Conservation (phyloP, 2,797 vertebrate species). For the Spheniscus humboldti region DNA sequence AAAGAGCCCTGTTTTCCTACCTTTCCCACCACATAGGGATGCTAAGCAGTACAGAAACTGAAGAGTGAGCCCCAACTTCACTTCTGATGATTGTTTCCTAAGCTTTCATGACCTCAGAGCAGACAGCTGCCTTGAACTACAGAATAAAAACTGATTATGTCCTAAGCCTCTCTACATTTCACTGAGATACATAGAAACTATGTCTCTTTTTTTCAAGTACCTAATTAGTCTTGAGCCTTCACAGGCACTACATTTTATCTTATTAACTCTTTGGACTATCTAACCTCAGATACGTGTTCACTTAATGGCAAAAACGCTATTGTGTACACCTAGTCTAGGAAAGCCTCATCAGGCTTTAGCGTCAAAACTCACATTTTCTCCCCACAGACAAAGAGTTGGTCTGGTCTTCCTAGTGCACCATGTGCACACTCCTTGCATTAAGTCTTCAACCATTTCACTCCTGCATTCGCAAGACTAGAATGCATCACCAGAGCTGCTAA, state of each 20-base stretch:
- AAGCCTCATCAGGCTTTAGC: background rate
- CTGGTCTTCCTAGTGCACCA: background rate
- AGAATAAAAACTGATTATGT: background rate
- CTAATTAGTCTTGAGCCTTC: background rate
- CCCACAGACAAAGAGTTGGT: background rate
- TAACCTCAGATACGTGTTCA: background rate
- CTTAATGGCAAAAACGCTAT: background rate
- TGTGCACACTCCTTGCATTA: background rate
- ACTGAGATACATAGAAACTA: background rate
- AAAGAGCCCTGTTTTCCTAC: background rate
- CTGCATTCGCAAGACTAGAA: background rate
- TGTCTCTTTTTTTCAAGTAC: background rate
- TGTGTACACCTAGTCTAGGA: background rate
- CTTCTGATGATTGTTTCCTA: background rate
- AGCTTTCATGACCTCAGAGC: background rate
- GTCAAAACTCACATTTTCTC: background rate
- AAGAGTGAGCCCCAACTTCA: background rate
- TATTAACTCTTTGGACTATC: background rate
- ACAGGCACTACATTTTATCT: background rate
- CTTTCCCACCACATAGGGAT: background rate
- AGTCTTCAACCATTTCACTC: background rate
- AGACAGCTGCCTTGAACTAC: background rate
- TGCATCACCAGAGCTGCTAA: background rate
- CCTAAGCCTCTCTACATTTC: background rate
- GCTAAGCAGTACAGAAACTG: background rate